phyloP scores from a whole-genome alignment of 1,140 invertebrate genomes.

The Sarcophaga peregrina region DNA sequence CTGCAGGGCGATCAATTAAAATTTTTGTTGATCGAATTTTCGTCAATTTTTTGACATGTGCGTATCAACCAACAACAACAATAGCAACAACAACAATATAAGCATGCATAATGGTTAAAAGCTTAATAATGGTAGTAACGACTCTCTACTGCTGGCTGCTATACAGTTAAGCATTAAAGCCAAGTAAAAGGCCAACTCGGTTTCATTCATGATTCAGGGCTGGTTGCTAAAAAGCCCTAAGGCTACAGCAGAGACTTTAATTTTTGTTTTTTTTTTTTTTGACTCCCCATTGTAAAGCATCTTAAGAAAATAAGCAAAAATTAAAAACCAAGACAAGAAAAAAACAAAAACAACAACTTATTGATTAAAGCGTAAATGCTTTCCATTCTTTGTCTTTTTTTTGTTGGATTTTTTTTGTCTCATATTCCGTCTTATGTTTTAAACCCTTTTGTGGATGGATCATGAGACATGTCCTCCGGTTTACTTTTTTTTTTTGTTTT shows the following conservation, averaged over 20 bases:
- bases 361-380: constrained; percentile 67
- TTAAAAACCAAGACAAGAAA: neutral
- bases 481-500: neutral
- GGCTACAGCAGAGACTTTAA: neutral
- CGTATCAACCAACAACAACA: constrained; percentile 38
- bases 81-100: neutral
- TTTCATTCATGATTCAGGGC: too few relatives aligned
- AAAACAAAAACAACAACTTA: constrained; percentile 32
- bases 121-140: too few relatives aligned
- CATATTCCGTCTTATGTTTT: neutral
- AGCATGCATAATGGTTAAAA: neutral
- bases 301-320: neutral
- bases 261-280: too few relatives aligned
- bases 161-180: too few relatives aligned
- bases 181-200: too few relatives aligned
- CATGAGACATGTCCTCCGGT: constrained; percentile 15
- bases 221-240: neutral
- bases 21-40: constrained; percentile 66
- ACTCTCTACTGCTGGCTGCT: too few relatives aligned
- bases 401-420: neutral
- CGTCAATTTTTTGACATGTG: constrained; percentile 67
- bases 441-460: neutral
- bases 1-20: constrained; percentile 67
- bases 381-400: constrained; percentile 51
- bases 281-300: neutral